Evolutionary conservation across 2,888 invertebrate genomes (phyloP), one percentile per base, ranked within the genome.

Genomic region (Ashinkailepas kermadecensis): DNA sequence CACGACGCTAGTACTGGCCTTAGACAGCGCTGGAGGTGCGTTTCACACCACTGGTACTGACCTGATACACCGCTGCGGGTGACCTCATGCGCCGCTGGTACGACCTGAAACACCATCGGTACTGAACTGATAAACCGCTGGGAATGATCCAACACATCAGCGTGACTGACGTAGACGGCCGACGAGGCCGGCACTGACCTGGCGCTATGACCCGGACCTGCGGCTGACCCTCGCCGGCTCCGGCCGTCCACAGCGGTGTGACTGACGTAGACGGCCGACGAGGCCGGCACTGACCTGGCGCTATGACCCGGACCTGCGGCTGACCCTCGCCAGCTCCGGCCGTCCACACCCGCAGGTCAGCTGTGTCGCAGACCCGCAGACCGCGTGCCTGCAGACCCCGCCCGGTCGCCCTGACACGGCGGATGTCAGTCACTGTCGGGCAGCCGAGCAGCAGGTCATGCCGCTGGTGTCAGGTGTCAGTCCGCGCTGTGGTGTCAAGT

Each of bases 301-400:
- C 95, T 86, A 94, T 92, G 78, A 95, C 90, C 85, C 92, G 91
- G 78, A 94, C 92, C 84, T 93, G 93, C 13, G 93, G 92, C 81
- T 90, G 89, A 54, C 93, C 95, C 87, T 93, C 93, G 56, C 95
- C 95, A 83, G 94, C 94, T 78, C 93, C 93, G 86, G 94, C 93
- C 0, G 94, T 94, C 85, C 91, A 90, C 81, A 96, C 92, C 85
- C 91, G 91, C 86, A 96, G 95, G 86, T 94, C 93, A 11, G 94
- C 94, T 84, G 91, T 90, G 74, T 74, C 74, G 86, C 96, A 95
- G 82, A 92, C 91, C 54, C 95, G 90, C 11, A 96, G 91, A 18
- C 95, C 95, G 81, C 91, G 91, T 0, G 93, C 91, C 86, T 94
- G 92, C 74, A 96, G 88, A 79, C 96, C 96, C 83, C 95, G 90